Base-by-base conservation (phyloP, 2,888 invertebrate genomes). In the Thera obeliscata region DNA sequence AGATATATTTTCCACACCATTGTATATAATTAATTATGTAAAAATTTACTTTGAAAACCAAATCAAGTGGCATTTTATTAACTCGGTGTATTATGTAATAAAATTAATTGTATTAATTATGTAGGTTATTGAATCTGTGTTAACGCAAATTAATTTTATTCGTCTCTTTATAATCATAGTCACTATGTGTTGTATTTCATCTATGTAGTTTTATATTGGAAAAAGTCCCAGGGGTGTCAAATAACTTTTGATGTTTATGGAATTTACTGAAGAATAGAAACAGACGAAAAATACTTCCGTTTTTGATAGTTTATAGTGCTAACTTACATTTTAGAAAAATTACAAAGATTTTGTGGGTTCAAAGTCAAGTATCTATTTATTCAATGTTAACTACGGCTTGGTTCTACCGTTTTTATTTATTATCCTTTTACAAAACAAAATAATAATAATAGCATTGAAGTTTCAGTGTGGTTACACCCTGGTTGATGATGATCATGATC, bases 121-220 rank as follows among this genome's bases (percentile, higher is more conserved):
- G 62, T 72, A 67, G 64, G 57, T 67, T 68, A 52, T 43, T 63
- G 63, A 69, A 66, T 69, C 56, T 69, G 61, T 67, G 63, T 61
- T 60, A 64, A 60, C 61, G 59, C 57, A 66, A 62, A 49, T 61
- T 62, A 41, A 66, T 64, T 68, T 66, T 65, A 65, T 57, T 65
- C 38, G 41, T 58, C 35, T 22, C 22, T 58, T 49, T 46, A n/a
- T 61, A 50, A 41, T 65, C 52, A 60, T 61, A 61, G 56, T 54
- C 54, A 59, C 50, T 56, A 54, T 64, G 58, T 69, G 61, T 67
- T 71, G 55, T 71, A 67, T 67, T 64, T 50, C 46, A 61, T 61
- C 22, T 67, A 69, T 55, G 33, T 66, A 70, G 58, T 64, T 7
- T 43, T 61, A 61, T 22, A 33, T 41, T 41, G 50, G 46, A 2